Conservation (phyloP, 1,140 invertebrate species). For the Leptinotarsa undecemlineata region DNA sequence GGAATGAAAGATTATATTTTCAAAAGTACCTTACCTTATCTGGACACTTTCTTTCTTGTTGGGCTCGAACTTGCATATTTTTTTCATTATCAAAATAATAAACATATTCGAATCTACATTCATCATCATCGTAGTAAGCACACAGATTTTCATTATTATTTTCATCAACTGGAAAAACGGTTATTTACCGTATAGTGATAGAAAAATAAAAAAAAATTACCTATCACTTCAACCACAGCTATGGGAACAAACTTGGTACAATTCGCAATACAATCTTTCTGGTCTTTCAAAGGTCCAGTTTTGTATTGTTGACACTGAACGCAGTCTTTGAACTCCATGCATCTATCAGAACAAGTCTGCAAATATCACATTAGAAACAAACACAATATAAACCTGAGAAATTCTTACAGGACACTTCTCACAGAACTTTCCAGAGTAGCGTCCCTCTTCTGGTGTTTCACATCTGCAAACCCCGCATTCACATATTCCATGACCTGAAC, state of each 20-base stretch:
- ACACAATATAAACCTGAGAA: not conserved
- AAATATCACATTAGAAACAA: conserved; percentile 34
- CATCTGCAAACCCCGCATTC: conserved; percentile 68
- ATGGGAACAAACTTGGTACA: conserved; percentile 67
- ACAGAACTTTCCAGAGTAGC: conserved; percentile 66
- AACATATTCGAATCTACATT: conserved; percentile 82
- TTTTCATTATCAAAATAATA: conserved; percentile 70
- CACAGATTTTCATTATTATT: conserved; percentile 73
- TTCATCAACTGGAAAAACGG: conserved; percentile 63
- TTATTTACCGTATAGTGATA: not conserved
- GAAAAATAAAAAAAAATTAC: conserved; percentile 45
- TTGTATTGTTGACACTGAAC: conserved; percentile 74
- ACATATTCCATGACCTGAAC: conserved; percentile 67
- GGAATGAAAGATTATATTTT: too few relatives aligned
- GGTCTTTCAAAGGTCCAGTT: conserved; percentile 63
- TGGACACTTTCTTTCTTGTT: conserved; percentile 79
- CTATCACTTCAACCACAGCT: conserved; percentile 46
- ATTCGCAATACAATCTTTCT: conserved; percentile 59
- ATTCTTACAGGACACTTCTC: conserved; percentile 62
- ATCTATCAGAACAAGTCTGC: conserved; percentile 73
- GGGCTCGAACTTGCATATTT: conserved; percentile 61
- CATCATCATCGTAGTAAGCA: conserved; percentile 80
- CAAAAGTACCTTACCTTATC: conserved; percentile 61
- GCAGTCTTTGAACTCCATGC: conserved; percentile 73
- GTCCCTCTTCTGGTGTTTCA: conserved; percentile 56